Conservation (phyloP, 1,140 invertebrate species). For the Camponotus floridanus region DNA sequence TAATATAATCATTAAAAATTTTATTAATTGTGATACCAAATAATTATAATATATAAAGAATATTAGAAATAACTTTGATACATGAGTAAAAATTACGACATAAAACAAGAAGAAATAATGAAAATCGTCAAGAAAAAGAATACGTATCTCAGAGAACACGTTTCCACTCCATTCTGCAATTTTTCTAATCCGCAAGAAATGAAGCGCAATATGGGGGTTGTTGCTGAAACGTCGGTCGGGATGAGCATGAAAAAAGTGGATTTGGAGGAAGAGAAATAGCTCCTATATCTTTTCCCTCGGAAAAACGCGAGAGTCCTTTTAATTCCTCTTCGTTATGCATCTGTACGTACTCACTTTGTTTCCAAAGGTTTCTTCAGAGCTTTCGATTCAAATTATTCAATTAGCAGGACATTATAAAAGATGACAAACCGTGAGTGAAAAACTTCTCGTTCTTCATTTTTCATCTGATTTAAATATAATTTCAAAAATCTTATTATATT, state of each 20-base stretch:
- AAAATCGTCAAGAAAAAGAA: background rate
- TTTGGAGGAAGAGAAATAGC: conserved; percentile 23
- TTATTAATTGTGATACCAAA: background rate
- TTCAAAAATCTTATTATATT: background rate
- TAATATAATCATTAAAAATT: too few relatives aligned
- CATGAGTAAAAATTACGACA: background rate
- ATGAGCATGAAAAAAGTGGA: conserved; percentile 49
- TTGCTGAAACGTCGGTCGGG: conserved; percentile 7
- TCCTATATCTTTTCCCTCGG: background rate
- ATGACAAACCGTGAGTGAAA: background rate
- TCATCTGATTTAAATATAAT: background rate
- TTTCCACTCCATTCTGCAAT: conserved; percentile 15
- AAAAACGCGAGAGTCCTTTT: background rate
- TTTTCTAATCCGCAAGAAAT: conserved; percentile 53
- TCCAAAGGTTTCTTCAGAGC: background rate
- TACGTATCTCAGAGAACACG: background rate
- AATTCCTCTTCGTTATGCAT: conserved; percentile 35
- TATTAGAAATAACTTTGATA: too few relatives aligned
- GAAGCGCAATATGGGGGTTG: conserved; percentile 12
- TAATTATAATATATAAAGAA: background rate
- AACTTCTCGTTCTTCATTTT: background rate
- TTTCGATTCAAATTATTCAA: conserved; percentile 28
- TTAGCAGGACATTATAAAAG: background rate
- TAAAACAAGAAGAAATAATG: background rate
- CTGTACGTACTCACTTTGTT: background rate